Percentiles rank a stretch among this genome's conserved stretches.
These are phyloP conservation scores for Apteryx owenii DNA, from an alignment of 2,113 vertebrate species.

Conservation along the genomic window DNA sequence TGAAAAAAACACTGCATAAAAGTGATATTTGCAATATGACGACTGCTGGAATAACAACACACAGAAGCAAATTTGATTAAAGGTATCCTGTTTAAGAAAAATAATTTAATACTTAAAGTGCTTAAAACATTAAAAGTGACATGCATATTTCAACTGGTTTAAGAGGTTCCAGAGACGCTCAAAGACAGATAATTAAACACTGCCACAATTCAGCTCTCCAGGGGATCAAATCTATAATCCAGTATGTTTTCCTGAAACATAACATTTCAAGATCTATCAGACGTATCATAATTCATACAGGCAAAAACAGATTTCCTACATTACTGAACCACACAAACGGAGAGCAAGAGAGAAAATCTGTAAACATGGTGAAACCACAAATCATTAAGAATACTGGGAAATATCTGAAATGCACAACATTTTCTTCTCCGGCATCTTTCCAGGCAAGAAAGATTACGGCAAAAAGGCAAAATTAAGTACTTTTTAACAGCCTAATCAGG, in stretches of 20 bases:
- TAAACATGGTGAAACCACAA: conserved; percentile 40
- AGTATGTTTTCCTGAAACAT: neutral
- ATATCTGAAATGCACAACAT: neutral
- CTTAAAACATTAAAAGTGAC: neutral
- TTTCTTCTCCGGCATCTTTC: neutral
- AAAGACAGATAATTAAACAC: conserved; percentile 8
- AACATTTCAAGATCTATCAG: neutral
- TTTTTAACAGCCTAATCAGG: neutral
- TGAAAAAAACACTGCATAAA: neutral
- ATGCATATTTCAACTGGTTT: neutral
- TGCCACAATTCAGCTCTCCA: neutral
- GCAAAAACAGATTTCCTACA: neutral
- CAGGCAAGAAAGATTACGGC: conserved; percentile 17
- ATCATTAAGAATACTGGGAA: conserved; percentile 28
- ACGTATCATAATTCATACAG: neutral
- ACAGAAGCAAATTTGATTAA: neutral
- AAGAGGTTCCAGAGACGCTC: neutral
- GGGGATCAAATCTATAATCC: neutral
- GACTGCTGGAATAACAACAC: neutral
- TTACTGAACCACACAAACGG: neutral
- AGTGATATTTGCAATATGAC: neutral
- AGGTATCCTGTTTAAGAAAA: neutral
- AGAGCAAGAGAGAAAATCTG: neutral
- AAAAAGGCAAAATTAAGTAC: conserved; percentile 19
- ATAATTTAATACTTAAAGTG: neutral